A percentile compares a stretch with the other conserved stretches of the same genome.
Evolutionary conservation across 2,113 vertebrate genomes (phyloP).

Genomic region (Cyanocitta stelleri): DNA sequence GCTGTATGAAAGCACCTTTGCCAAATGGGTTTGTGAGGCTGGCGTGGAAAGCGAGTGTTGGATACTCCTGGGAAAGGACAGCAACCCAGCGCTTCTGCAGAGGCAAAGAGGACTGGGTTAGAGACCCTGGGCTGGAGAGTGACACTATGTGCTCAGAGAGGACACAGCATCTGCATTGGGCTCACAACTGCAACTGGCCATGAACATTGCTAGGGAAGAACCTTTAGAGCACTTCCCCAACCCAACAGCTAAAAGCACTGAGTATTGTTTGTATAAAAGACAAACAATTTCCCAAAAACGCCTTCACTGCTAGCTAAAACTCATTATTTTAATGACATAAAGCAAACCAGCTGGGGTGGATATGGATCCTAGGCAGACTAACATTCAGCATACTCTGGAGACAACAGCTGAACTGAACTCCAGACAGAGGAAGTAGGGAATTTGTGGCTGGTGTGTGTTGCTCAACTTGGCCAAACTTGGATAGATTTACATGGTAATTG

Average conservation of each 20-base stretch:
- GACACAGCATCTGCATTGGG: neutral
- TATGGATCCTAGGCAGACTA: neutral
- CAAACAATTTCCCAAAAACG: constrained; percentile 48
- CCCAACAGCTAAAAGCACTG: constrained; percentile 4
- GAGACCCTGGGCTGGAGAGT: neutral
- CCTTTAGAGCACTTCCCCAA: constrained; percentile 50
- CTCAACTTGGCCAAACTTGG: neutral
- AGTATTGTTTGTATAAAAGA: constrained; percentile 34
- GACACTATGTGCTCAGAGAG: neutral
- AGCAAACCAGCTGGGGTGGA: constrained; percentile 31
- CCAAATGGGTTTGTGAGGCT: constrained; percentile 97
- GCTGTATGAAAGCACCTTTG: constrained; percentile 97
- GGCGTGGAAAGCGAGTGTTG: constrained; percentile 94
- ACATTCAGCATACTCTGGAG: neutral
- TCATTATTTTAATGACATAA: constrained; percentile 41
- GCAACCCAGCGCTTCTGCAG: constrained; percentile 94
- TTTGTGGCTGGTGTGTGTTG: neutral
- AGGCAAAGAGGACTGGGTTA: neutral
- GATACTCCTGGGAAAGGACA: constrained; percentile 89
- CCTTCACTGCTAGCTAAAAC: constrained; percentile 36
- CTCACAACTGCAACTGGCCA: neutral
- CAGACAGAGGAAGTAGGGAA: constrained; percentile 13
- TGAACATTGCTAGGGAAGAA: neutral
- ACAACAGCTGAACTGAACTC: neutral
- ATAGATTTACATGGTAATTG: neutral